Evolutionary conservation across 2,113 vertebrate species (phyloP).

Genomic region (Nanger granti): DNA sequence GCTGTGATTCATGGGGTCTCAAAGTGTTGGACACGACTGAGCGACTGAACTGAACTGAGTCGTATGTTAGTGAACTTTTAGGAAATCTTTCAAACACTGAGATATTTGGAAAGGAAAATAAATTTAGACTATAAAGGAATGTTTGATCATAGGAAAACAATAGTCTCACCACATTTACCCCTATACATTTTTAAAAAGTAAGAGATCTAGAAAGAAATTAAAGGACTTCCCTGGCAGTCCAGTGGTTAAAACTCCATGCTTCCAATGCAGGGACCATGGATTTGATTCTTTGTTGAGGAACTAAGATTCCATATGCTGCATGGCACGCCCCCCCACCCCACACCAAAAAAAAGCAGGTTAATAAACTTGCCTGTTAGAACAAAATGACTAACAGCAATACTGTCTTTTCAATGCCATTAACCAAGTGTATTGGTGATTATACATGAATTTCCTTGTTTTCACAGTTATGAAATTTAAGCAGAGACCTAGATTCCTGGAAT

Average conservation of each 20-base stretch:
- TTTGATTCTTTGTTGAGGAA: background rate
- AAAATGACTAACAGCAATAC: background rate
- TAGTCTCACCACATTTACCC: background rate
- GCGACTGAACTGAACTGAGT: background rate
- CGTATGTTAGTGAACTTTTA: background rate
- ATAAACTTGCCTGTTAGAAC: background rate
- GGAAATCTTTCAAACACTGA: background rate
- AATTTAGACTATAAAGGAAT: background rate
- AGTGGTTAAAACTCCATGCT: background rate
- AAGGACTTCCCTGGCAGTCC: background rate
- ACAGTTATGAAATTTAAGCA: slow-evolving; percentile 89
- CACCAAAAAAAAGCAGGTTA: background rate
- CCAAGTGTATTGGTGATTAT: background rate
- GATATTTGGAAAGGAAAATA: slow-evolving; percentile 25
- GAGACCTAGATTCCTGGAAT: slow-evolving; percentile 85
- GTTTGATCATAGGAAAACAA: background rate
- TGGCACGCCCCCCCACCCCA: accelerated
- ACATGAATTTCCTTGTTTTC: slow-evolving; percentile 47
- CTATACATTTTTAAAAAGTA: background rate
- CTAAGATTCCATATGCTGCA: background rate
- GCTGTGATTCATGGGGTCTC: too few species aligned
- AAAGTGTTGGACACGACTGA: accelerated
- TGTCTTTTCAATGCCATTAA: background rate
- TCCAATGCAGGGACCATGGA: background rate
- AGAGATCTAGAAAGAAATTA: background rate